Evolutionary conservation across 2,113 vertebrate genomes (phyloP), one percentile per base, ranked within the genome.

Genomic region (Osmerus mordax): DNA sequence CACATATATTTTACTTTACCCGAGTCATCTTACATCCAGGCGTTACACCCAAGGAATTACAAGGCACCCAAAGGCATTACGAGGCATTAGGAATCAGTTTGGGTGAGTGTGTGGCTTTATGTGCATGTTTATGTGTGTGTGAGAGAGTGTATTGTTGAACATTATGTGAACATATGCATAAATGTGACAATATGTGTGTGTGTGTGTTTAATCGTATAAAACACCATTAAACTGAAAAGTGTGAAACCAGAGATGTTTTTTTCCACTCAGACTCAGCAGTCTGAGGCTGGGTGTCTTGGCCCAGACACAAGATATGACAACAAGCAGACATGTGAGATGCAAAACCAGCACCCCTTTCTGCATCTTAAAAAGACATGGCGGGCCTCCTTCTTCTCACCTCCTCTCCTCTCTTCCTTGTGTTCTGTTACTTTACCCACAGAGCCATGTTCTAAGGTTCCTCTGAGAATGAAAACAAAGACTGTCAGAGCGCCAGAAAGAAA

Each of bases 301-400:
- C 47, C 47, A 73, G 67, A 79, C 47, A 71, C 71, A 68, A 80
- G 78, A 82, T 69, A 78, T 77, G 78, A 72, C 75, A 75, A 82
- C 74, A 69, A 65, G 76, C 72, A 76, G 61, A 81, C 66, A 71
- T 25, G 21, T 41, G 60, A 60, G 54, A 80, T 77, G 75, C 69
- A 73, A 75, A 80, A 21, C 32, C 60, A 47, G 41, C 9, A 65
- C 71, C 19, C 71, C 67, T 52, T 52, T 60, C 64, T 0, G 60
- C 58, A 32, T 41, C 67, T 80, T 73, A 67, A 79, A 79, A 71
- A 82, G 71, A 82, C 11, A 25, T 2, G 41, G 72, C 47, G 56
- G 9, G 18, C 15, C 18, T 18, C 32, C 32, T 36, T 2, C 41
- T 11, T 47, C 41, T 19, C 54, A n/a, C 54, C 55, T 19, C 55